Percentiles rank a stretch among this genome's conserved stretches.
These are phyloP conservation scores for Camponotus fellah DNA, from an alignment of 2,888 invertebrate genomes.

Conservation along the genomic window DNA sequence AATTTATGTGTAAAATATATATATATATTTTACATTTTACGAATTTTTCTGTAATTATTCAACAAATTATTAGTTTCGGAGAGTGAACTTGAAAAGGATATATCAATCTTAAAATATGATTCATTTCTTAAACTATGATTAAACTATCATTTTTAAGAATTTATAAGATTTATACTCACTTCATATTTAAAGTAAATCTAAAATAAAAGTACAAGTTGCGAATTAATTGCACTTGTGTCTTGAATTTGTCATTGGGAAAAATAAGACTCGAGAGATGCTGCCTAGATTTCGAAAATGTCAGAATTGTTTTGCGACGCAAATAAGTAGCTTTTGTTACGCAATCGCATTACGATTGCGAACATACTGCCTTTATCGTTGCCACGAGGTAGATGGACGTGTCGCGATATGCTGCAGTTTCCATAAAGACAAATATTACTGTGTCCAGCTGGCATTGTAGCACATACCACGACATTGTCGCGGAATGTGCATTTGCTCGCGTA, in stretches of 20 bases:
- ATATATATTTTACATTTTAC: neutral
- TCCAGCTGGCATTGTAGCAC: conserved; percentile 20
- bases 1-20: neutral
- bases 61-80: neutral
- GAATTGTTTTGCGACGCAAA: neutral
- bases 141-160: neutral
- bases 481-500: conserved; percentile 30
- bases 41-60: neutral
- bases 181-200: neutral
- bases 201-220: neutral
- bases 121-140: no score
- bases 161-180: neutral
- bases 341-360: conserved; percentile 2
- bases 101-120: neutral
- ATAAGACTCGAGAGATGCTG: neutral
- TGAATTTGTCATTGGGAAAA: neutral
- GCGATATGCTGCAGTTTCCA: conserved; percentile 25
- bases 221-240: neutral
- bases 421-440: conserved; percentile 41
- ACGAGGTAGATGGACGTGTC: conserved; percentile 2
- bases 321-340: neutral
- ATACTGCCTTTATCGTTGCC: conserved; percentile 16
- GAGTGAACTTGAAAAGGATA: neutral
- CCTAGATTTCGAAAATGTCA: neutral
- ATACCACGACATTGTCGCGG: conserved; percentile 27